Percentiles rank a stretch among this genome's conserved stretches.
Conservation (phyloP, 1,140 invertebrate species). For the Archegozetes longisetosus region DNA sequence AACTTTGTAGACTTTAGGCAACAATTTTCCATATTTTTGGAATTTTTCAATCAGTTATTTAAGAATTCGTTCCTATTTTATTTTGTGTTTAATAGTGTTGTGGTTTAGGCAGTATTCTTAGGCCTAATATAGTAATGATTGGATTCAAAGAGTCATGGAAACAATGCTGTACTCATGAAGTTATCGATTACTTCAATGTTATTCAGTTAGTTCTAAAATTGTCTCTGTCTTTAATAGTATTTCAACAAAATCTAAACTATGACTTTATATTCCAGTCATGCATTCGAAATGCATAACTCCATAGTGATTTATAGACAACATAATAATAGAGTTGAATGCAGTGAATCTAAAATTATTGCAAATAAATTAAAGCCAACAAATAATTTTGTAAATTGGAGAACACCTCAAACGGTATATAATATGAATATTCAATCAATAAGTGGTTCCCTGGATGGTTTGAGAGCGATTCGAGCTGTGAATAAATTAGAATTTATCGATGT, state of each 20-base stretch:
- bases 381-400: background rate
- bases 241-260: background rate
- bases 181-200: constrained; percentile 32
- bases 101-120: constrained; percentile 36
- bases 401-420: background rate
- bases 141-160: constrained; percentile 34
- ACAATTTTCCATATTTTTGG: no score
- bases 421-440: background rate
- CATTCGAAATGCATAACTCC: constrained; percentile 38
- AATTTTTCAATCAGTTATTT: no score
- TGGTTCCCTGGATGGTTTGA: background rate
- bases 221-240: background rate
- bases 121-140: constrained; percentile 73
- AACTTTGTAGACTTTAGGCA: no score
- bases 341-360: background rate
- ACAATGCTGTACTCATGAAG: constrained; percentile 22
- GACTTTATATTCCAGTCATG: constrained; percentile 32
- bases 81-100: background rate
- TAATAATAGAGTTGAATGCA: background rate
- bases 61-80: no score
- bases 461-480: constrained; percentile 24
- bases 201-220: constrained; percentile 28
- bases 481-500: constrained; percentile 42
- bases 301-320: constrained; percentile 34
- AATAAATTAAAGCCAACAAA: background rate